Evolutionary conservation across 1,140 invertebrate genomes (phyloP).

Genomic region (Drosophila elegans): DNA sequence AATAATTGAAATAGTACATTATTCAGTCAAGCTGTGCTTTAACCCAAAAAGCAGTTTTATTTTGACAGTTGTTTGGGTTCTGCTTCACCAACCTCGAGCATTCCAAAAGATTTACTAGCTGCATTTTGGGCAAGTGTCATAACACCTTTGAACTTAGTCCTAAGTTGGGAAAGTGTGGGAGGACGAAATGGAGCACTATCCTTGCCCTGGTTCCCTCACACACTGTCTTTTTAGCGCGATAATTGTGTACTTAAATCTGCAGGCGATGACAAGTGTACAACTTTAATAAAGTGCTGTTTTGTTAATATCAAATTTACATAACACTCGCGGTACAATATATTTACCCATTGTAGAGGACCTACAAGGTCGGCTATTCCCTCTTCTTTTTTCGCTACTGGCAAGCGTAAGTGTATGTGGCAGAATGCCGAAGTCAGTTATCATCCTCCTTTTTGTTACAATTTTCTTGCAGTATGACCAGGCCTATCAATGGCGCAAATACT

Average conservation of each 20-base stretch:
- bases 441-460: not conserved
- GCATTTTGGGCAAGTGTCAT: not conserved
- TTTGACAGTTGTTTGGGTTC: too few species aligned
- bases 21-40: too few species aligned
- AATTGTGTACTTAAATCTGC: constrained; percentile 36
- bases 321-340: constrained; percentile 7
- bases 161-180: not conserved
- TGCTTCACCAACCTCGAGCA: too few species aligned
- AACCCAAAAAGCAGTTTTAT: too few species aligned
- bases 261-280: constrained; percentile 20
- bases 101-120: too few species aligned
- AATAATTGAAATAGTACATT: too few species aligned
- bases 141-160: not conserved
- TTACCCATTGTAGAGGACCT: not conserved
- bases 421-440: not conserved
- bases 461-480: not conserved
- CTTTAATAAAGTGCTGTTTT: constrained; percentile 63
- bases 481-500: not conserved
- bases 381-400: not conserved
- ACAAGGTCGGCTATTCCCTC: not conserved
- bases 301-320: constrained; percentile 28
- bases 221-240: constrained; percentile 19
- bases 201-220: not conserved
- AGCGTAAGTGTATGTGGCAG: not conserved
- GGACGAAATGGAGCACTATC: not conserved